Percentiles rank a stretch among this genome's conserved stretches.
These are phyloP conservation scores for Erythrocercus mccallii DNA, from an alignment of 2,113 vertebrate species.

Conservation along the genomic window DNA sequence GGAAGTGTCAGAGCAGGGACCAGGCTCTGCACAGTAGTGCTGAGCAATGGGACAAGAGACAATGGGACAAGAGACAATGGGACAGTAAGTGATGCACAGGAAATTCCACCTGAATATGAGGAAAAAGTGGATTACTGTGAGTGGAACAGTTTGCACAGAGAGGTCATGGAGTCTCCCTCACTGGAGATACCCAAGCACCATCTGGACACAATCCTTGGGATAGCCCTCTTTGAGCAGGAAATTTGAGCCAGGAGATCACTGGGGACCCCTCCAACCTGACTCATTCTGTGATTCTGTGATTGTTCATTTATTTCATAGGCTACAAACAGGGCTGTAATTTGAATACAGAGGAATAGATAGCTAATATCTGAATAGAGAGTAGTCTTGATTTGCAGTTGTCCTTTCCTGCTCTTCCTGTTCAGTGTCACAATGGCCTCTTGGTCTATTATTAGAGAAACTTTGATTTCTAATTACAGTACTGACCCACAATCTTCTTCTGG, in stretches of 20 bases:
- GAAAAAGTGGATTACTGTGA: background rate
- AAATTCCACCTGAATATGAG: background rate
- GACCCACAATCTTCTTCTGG: constrained; percentile 83
- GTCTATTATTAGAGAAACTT: background rate
- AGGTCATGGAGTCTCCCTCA: background rate
- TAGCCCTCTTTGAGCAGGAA: background rate
- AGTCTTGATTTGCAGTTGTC: background rate
- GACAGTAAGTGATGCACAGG: background rate
- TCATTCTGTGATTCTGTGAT: background rate
- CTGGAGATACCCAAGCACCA: background rate
- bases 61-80: fast-evolving
- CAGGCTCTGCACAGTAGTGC: background rate
- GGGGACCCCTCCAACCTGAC: background rate
- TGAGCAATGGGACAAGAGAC: fast-evolving
- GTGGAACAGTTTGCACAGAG: background rate
- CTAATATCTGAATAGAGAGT: background rate
- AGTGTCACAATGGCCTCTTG: background rate
- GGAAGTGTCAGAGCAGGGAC: background rate
- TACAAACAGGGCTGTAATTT: background rate
- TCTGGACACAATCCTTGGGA: background rate
- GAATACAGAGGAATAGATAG: background rate
- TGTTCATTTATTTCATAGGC: background rate
- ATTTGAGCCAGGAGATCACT: background rate
- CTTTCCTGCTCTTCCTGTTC: background rate
- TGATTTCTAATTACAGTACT: background rate